Evolutionary conservation across 2,888 invertebrate genomes (phyloP).

Genomic region (Ganaspis brasiliensis): DNA sequence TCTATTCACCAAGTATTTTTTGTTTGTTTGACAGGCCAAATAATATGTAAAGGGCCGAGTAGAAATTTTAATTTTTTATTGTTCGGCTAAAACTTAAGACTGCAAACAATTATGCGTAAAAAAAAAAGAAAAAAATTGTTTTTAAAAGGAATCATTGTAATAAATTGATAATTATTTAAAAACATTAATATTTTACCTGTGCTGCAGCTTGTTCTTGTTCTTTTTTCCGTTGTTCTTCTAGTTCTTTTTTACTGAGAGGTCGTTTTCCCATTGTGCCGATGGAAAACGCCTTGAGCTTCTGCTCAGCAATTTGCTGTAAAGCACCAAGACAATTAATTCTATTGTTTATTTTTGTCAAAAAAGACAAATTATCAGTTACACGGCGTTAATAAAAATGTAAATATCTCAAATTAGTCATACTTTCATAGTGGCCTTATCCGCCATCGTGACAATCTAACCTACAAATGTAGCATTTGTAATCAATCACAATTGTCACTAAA

Average conservation of each 20-base stretch:
- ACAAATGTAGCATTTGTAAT: slow-evolving; percentile 46
- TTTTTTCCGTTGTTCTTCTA: slow-evolving; percentile 93
- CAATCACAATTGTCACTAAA: not conserved
- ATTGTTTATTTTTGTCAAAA: slow-evolving; percentile 18
- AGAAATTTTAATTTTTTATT: too few relatives aligned
- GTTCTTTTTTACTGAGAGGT: slow-evolving; percentile 89
- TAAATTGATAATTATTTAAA: slow-evolving; percentile 16
- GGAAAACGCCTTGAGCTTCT: slow-evolving; percentile 89
- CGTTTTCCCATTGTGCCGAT: slow-evolving; percentile 89
- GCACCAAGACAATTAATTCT: not conserved
- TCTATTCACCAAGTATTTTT: too few relatives aligned
- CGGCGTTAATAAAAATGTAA: not conserved
- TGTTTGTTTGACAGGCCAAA: too few relatives aligned
- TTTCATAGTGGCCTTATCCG: slow-evolving; percentile 79
- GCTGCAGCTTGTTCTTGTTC: slow-evolving; percentile 96
- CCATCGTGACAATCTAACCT: slow-evolving; percentile 66
- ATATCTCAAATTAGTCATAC: slow-evolving; percentile 59
- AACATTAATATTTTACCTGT: slow-evolving; percentile 83
- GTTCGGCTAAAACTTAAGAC: not conserved
- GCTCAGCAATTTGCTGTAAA: slow-evolving; percentile 85
- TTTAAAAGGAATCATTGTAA: slow-evolving; percentile 3
- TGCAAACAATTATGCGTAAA: not conserved
- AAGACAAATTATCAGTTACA: not conserved
- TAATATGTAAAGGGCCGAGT: too few relatives aligned
- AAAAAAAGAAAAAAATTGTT: slow-evolving; percentile 38